phyloP scores from a whole-genome alignment of 2,797 vertebrate species.

The Fringilla coelebs region DNA sequence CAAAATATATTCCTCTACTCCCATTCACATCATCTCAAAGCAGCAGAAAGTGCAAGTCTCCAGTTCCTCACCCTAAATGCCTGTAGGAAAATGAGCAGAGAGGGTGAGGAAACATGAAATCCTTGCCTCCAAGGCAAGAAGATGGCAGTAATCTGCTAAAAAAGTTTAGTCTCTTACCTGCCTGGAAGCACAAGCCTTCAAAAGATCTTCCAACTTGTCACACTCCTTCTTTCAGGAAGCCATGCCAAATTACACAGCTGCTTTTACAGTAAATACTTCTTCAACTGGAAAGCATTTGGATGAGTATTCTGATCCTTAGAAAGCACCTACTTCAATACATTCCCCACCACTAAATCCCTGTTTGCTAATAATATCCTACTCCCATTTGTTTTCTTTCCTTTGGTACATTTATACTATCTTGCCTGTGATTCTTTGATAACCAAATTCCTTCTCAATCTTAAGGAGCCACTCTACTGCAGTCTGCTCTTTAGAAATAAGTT shows the following conservation, averaged over 20 bases:
- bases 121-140: neutral
- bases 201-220: neutral
- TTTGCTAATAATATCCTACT: conserved; percentile 18
- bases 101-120: neutral
- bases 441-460: neutral
- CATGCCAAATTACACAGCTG: neutral
- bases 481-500: neutral
- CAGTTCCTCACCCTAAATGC: neutral
- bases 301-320: neutral
- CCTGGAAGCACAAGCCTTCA: neutral
- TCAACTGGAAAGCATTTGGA: neutral
- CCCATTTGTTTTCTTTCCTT: neutral
- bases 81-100: neutral
- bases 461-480: neutral
- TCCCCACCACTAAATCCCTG: neutral
- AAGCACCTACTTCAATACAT: neutral
- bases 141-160: neutral
- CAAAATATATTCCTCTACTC: neutral
- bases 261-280: neutral
- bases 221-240: neutral
- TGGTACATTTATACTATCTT: neutral
- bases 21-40: neutral
- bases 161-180: neutral
- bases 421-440: neutral
- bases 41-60: neutral